Evolutionary conservation across 2,797 vertebrate species (phyloP).

Genomic region (Ptychadena robeensis): DNA sequence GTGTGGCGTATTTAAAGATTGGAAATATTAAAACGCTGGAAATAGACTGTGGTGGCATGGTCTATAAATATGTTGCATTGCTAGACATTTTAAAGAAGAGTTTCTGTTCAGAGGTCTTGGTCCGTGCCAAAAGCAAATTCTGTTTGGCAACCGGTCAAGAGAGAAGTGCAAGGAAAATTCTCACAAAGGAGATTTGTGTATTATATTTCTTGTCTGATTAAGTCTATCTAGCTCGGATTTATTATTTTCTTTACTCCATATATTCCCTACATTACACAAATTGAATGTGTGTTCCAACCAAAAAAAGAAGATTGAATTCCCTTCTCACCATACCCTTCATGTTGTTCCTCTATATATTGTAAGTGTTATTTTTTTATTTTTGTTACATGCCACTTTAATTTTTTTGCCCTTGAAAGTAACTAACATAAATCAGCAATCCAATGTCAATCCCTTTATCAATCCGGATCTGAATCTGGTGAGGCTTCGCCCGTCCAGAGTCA

Average conservation of each 20-base stretch:
- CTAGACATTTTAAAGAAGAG: constrained; percentile 35
- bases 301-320: not conserved
- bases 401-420: too few species aligned
- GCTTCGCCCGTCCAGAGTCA: too few species aligned
- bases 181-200: constrained; percentile 45
- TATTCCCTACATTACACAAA: too few species aligned
- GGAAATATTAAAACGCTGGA: not conserved
- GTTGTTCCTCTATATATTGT: too few species aligned
- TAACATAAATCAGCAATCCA: too few species aligned
- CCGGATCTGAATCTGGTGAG: too few species aligned
- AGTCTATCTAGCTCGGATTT: not conserved
- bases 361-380: too few species aligned
- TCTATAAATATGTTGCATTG: constrained; percentile 12
- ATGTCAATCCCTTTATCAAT: too few species aligned
- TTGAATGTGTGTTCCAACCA: too few species aligned
- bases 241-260: not conserved
- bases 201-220: constrained; percentile 29
- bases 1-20: not conserved
- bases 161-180: constrained; percentile 7
- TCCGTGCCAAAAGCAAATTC: constrained; percentile 17
- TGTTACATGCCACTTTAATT: too few species aligned
- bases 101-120: constrained; percentile 22
- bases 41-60: constrained; percentile 3
- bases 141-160: constrained; percentile 38
- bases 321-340: too few species aligned